Percentiles rank a stretch among this genome's conserved stretches.
Conservation (phyloP, 1,140 invertebrate species). For the Matsumurasca onukii region DNA sequence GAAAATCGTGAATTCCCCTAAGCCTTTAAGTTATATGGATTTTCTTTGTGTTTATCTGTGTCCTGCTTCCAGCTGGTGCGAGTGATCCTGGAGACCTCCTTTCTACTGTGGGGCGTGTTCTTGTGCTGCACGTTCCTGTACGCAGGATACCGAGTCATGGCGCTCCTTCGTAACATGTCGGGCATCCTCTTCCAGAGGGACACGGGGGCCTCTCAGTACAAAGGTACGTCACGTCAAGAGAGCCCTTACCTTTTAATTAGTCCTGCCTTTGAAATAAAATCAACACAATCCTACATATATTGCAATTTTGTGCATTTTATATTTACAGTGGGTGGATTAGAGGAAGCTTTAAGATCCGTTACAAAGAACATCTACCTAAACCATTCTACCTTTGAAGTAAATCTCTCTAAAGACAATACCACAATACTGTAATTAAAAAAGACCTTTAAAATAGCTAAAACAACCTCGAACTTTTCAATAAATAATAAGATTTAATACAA, state of each 20-base stretch:
- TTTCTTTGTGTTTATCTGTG: too few species aligned
- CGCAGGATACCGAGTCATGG: conserved; percentile 54
- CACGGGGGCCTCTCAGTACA: conserved; percentile 50
- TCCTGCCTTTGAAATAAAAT: too few species aligned
- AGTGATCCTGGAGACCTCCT: conserved; percentile 52
- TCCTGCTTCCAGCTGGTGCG: conserved; percentile 48
- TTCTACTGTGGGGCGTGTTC: conserved; percentile 58
- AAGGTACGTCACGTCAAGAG: conserved; percentile 48
- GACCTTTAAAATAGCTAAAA: too few species aligned
- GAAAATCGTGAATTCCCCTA: too few species aligned
- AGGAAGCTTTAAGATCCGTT: neutral
- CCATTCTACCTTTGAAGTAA: too few species aligned
- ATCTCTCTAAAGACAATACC: too few species aligned
- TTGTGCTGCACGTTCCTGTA: conserved; percentile 58
- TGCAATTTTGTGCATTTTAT: neutral
- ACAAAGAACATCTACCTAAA: neutral
- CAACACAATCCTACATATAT: neutral
- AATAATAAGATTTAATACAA: too few species aligned
- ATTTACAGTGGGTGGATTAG: neutral
- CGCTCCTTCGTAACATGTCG: conserved; percentile 52
- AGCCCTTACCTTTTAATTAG: too few species aligned
- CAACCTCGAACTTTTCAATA: too few species aligned
- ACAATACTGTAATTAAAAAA: too few species aligned
- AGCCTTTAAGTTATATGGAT: too few species aligned
- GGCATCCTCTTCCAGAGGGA: conserved; percentile 51